These are phyloP conservation scores for Peromyscus attwateri DNA, from an alignment of 2,797 vertebrate genomes.

Conservation along the genomic window DNA sequence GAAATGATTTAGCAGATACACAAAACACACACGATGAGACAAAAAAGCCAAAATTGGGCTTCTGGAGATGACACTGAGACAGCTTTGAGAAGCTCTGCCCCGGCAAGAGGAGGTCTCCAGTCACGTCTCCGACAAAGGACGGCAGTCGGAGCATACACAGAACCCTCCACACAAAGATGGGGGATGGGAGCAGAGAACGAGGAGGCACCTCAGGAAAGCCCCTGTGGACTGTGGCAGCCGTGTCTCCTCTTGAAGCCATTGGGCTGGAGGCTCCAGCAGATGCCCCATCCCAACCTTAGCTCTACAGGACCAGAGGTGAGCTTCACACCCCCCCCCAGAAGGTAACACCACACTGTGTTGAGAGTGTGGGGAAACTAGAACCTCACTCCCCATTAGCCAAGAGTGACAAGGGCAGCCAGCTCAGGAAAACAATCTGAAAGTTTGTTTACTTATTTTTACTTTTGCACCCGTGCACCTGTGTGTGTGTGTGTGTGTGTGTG, in stretches of 20 bases:
- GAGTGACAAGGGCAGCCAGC: no score
- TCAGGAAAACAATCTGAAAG: background rate
- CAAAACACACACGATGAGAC: background rate
- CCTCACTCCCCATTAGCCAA: background rate
- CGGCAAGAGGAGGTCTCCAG: background rate
- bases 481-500: background rate
- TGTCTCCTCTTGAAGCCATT: background rate
- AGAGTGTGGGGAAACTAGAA: background rate
- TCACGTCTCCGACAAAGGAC: background rate
- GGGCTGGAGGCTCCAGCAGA: background rate
- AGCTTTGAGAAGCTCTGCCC: background rate
- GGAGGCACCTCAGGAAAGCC: background rate
- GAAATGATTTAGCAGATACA: background rate
- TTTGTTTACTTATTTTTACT: background rate
- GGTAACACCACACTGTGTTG: no score
- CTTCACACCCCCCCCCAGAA: background rate
- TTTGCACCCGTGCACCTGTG: no score
- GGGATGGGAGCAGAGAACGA: background rate
- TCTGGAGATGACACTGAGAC: background rate
- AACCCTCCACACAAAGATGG: background rate
- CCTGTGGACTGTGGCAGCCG: background rate
- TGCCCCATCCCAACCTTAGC: background rate
- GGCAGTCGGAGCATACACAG: background rate
- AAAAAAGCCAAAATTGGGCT: background rate
- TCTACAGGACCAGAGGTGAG: background rate